Evolutionary conservation across 2,888 invertebrate genomes (phyloP).

Genomic region (Drymonia ruficornis): DNA sequence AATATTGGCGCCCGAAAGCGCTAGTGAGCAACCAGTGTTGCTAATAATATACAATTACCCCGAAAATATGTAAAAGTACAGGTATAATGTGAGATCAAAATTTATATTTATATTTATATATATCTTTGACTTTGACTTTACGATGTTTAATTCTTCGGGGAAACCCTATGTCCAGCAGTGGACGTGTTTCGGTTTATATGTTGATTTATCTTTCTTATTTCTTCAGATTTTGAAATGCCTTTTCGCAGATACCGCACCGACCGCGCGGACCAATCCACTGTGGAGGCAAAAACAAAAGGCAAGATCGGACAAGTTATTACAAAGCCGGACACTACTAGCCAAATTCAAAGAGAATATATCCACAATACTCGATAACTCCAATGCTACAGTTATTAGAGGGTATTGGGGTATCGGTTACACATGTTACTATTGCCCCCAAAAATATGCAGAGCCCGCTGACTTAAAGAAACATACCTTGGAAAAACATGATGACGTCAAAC

Average conservation of each 20-base stretch:
- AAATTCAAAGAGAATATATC: constrained; percentile 35
- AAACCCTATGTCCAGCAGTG: no score
- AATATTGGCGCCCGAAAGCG: no score
- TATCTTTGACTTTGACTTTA: no score
- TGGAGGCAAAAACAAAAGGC: background rate
- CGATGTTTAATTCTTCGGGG: no score
- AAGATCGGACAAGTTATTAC: background rate
- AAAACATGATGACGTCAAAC: constrained; percentile 45
- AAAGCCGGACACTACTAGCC: background rate
- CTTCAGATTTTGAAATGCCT: background rate
- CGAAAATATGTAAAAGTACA: no score
- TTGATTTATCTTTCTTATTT: no score
- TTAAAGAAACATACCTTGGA: constrained; percentile 49
- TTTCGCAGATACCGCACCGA: background rate
- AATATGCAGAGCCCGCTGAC: constrained; percentile 42
- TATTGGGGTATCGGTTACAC: constrained; percentile 46
- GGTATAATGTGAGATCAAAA: no score
- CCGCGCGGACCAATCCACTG: background rate
- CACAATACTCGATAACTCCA: constrained; percentile 47
- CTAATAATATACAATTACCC: no score
- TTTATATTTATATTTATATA: no score
- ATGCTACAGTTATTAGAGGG: constrained; percentile 54
- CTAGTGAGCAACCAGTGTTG: no score
- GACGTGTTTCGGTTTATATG: no score
- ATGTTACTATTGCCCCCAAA: constrained; percentile 49